Conservation (phyloP, 1,140 invertebrate genomes). For the Drosophila nasuta region DNA sequence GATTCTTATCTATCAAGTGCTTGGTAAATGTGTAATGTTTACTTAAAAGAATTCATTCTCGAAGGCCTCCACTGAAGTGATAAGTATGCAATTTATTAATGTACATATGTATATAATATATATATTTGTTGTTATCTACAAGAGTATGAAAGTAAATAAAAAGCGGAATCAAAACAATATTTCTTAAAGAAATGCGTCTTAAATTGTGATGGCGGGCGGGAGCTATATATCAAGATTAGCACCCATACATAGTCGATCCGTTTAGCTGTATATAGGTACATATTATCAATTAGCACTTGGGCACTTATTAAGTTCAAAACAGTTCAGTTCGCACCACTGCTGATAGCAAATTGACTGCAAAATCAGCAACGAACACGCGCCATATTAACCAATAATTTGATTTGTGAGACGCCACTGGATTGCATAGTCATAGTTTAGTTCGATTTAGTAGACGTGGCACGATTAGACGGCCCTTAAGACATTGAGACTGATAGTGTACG, state of each 20-base stretch:
- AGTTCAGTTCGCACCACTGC: constrained; percentile 61
- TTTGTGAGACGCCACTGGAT: constrained; percentile 11
- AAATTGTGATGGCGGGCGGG: not conserved
- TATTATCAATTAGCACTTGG: constrained; percentile 71
- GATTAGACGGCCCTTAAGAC: constrained; percentile 14
- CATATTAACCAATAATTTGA: constrained; percentile 38
- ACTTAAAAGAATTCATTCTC: constrained; percentile 13
- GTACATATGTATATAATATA: not conserved
- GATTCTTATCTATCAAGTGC: constrained; percentile 2
- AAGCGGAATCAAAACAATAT: constrained; percentile 9
- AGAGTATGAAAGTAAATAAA: not conserved
- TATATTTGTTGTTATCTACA: constrained; percentile 7
- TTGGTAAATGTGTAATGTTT: constrained; percentile 3
- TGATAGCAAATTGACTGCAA: constrained; percentile 55
- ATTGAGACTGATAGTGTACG: not conserved
- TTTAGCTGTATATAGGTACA: constrained; percentile 31
- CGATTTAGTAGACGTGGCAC: constrained; percentile 27
- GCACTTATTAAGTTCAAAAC: constrained; percentile 60
- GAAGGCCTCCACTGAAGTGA: constrained; percentile 22
- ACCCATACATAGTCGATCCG: constrained; percentile 23
- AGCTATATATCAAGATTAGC: constrained; percentile 37
- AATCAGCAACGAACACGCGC: constrained; percentile 48
- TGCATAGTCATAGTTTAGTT: constrained; percentile 2
- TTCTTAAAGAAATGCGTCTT: constrained; percentile 19
- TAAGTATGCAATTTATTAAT: constrained; percentile 33